Base-by-base conservation (phyloP, 2,888 invertebrate species). In the Neoaliturus tenellus region DNA sequence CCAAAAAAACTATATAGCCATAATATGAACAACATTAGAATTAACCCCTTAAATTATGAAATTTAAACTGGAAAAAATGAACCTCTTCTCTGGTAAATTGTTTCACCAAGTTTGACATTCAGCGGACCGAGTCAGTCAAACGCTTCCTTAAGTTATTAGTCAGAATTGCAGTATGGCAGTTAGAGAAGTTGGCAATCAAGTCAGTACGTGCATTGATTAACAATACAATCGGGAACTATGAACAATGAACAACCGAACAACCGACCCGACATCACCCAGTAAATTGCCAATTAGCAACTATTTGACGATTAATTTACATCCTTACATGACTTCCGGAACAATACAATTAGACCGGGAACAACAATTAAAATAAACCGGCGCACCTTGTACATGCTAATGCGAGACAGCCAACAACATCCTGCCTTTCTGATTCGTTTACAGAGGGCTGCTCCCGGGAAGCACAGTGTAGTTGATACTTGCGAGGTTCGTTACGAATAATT, bases 241-340 rank as follows among this genome's bases (percentile, higher is more conserved):
- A n/a, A 51, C 62, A 28, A 39, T n/a, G 17, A 39, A 35, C 31
- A 20, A 6, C 20, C 3, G 31, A 28, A 67, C 31, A 67, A 67
- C 31, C n/a, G 67, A 33, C 14, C 35, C 69, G 6, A 23, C 20
- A n/a, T 69, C 62, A 62, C 23, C 62, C 14, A 31, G 14, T 69
- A 69, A 69, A 69, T 69, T 69, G 69, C n/a, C 69, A 69, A 69
- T 69, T 69, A 69, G 69, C 69, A 69, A 69, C 69, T 39, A 69
- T 69, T 69, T 35, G 69, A 35, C 39, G 33, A 69, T n/a, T 69
- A 69, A 12, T 62, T 62, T 31, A 28, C 62, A 62, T 28, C 28
- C 31, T 31, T 31, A 28, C 62, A 31, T 31, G 62, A 62, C 62
- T 62, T 51, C 14, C 62, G 31, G 62, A 62, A 62, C 62, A 62